phyloP scores from a whole-genome alignment of 1,140 invertebrate species.

The Apis dorsata region DNA sequence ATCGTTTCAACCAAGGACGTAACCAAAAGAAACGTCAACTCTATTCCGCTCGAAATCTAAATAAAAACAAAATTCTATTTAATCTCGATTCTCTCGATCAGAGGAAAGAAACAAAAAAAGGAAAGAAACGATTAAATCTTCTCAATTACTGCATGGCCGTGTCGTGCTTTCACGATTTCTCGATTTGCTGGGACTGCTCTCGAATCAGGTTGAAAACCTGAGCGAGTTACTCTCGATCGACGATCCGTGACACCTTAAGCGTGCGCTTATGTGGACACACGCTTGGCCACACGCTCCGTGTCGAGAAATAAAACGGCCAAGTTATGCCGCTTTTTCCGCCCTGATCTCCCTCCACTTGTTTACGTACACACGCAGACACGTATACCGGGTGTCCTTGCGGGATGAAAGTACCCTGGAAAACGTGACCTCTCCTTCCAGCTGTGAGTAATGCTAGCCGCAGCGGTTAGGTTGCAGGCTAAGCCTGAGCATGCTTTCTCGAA shows the following conservation, averaged over 20 bases:
- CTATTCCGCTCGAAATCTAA: no score
- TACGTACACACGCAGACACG: conserved; percentile 24
- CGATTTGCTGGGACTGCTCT: conserved; percentile 50
- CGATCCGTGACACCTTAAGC: conserved; percentile 58
- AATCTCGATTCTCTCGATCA: background rate
- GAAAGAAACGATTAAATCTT: conserved; percentile 17
- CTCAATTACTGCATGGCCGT: background rate
- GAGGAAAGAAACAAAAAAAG: background rate
- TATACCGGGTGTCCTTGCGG: conserved; percentile 77
- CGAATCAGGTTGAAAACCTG: conserved; percentile 54
- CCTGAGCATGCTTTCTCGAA: conserved; percentile 1
- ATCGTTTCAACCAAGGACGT: no score
- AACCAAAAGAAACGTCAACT: no score
- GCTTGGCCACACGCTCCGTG: conserved; percentile 13
- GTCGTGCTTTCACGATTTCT: conserved; percentile 63
- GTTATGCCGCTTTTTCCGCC: conserved; percentile 67
- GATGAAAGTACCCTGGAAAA: conserved; percentile 79
- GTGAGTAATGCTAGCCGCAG: conserved; percentile 45
- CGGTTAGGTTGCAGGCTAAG: background rate
- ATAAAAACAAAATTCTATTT: background rate
- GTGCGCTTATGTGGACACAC: conserved; percentile 24
- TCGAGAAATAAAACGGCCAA: conserved; percentile 57
- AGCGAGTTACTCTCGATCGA: conserved; percentile 53
- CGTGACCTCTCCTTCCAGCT: conserved; percentile 75
- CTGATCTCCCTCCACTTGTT: conserved; percentile 45